Conservation (phyloP, 2,797 vertebrate species). For the Bovichtus variegatus region DNA sequence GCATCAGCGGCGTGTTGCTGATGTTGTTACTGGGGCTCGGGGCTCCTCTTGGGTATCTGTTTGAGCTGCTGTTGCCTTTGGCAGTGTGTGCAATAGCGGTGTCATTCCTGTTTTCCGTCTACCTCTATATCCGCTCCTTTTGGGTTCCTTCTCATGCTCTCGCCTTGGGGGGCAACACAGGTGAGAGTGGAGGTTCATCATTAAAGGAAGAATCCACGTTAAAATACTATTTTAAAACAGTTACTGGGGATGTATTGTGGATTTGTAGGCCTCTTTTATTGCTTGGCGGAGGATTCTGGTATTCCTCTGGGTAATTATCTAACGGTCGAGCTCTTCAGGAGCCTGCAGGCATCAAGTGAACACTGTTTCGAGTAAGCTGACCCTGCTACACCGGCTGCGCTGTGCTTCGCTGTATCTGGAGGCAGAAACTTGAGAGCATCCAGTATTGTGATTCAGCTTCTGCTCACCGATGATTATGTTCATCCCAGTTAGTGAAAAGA, state of each 20-base stretch:
- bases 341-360: slow-evolving; percentile 49
- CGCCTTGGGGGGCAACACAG: slow-evolving; percentile 91
- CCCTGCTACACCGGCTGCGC: slow-evolving; percentile 23
- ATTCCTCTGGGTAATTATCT: slow-evolving; percentile 60
- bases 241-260: background rate
- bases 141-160: slow-evolving; percentile 84
- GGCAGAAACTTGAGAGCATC: slow-evolving; percentile 33
- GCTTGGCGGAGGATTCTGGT: slow-evolving; percentile 35
- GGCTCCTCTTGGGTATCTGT: slow-evolving; percentile 85
- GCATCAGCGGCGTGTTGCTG: slow-evolving; percentile 82
- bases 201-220: slow-evolving; percentile 20
- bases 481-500: background rate
- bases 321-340: slow-evolving; percentile 50
- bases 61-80: slow-evolving; percentile 88
- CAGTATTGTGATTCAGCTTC: slow-evolving; percentile 19
- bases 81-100: slow-evolving; percentile 81
- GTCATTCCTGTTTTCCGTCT: slow-evolving; percentile 87
- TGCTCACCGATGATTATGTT: background rate
- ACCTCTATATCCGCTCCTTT: slow-evolving; percentile 89
- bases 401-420: slow-evolving; percentile 36
- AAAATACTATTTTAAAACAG: slow-evolving; percentile 19
- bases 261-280: slow-evolving; percentile 10
- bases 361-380: slow-evolving; percentile 42
- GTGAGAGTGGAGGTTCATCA: slow-evolving; percentile 75
- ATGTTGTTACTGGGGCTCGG: slow-evolving; percentile 76